A percentile compares a stretch with the other conserved stretches of the same genome.
Conservation (phyloP, 1,140 invertebrate species). For the Hirudo medicinalis region DNA sequence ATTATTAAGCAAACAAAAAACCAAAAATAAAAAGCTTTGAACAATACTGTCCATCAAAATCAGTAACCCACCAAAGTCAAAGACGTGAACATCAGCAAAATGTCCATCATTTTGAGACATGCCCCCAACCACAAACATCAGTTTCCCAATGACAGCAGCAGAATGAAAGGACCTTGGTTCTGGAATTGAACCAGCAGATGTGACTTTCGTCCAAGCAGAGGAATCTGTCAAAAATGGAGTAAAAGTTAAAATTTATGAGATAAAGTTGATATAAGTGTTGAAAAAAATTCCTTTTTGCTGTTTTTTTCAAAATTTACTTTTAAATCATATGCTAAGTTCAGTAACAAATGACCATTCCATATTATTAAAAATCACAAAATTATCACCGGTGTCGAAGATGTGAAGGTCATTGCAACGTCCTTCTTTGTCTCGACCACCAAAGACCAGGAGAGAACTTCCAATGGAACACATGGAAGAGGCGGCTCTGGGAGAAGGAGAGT, state of each 20-base stretch:
- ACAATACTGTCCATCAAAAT: not conserved
- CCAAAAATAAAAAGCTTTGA: not conserved
- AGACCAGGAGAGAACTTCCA: constrained; percentile 32
- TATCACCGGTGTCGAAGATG: constrained; percentile 36
- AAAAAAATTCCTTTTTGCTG: not conserved
- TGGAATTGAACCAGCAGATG: constrained; percentile 28
- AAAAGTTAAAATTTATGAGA: too few relatives aligned
- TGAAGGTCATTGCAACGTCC: constrained; percentile 37
- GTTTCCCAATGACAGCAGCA: constrained; percentile 29
- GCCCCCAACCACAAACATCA: constrained; percentile 34
- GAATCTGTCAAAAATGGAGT: constrained; percentile 13
- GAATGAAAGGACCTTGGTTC: constrained; percentile 36
- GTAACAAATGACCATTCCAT: not conserved
- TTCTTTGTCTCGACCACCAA: constrained; percentile 37
- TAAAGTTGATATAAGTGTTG: not conserved
- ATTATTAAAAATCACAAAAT: not conserved
- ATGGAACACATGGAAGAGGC: constrained; percentile 35
- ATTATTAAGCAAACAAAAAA: not conserved
- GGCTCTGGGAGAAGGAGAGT: constrained; percentile 34
- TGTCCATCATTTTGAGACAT: constrained; percentile 31
- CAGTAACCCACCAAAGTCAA: constrained; percentile 32
- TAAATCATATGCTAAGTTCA: not conserved
- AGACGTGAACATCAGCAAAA: constrained; percentile 33
- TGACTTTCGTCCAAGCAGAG: constrained; percentile 32
- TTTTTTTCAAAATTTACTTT: not conserved